phyloP scores from a whole-genome alignment of 2,888 invertebrate genomes.

The Acleris holmiana region DNA sequence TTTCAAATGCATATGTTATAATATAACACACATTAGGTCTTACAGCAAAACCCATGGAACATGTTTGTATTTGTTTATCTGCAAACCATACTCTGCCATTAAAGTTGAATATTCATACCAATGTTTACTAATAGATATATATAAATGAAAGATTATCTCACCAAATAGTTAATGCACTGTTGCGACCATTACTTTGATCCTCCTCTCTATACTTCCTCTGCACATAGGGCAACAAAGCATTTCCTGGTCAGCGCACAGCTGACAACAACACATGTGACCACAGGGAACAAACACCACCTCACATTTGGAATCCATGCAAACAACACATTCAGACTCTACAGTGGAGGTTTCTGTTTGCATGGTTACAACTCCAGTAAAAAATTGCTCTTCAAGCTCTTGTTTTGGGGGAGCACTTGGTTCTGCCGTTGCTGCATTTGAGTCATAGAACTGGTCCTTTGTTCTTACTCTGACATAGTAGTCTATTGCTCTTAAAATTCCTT shows the following conservation, averaged over 20 bases:
- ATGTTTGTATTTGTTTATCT: too few species aligned
- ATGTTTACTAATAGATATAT: not conserved
- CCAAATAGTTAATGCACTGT: constrained; percentile 56
- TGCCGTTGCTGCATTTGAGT: constrained; percentile 43
- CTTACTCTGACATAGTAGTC: constrained; percentile 81
- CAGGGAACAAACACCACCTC: constrained; percentile 93
- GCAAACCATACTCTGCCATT: too few species aligned
- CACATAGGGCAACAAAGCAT: constrained; percentile 91
- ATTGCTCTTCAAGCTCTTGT: constrained; percentile 51
- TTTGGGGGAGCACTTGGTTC: constrained; percentile 59
- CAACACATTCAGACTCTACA: constrained; percentile 89
- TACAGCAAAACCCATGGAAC: too few species aligned
- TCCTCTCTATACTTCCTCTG: constrained; percentile 87
- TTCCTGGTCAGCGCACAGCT: constrained; percentile 85
- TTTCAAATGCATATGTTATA: too few species aligned
- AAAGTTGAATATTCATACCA: too few species aligned
- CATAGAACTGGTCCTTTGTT: constrained; percentile 55
- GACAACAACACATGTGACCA: constrained; percentile 94
- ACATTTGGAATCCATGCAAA: constrained; percentile 90
- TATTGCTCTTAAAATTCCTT: constrained; percentile 86
- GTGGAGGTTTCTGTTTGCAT: constrained; percentile 56
- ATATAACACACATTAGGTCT: too few species aligned
- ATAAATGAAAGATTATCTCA: constrained; percentile 5
- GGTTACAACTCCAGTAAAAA: constrained; percentile 64
- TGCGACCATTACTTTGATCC: constrained; percentile 86